Base-by-base conservation (phyloP, 2,888 invertebrate genomes). In the Bhutanitis thaidina region DNA sequence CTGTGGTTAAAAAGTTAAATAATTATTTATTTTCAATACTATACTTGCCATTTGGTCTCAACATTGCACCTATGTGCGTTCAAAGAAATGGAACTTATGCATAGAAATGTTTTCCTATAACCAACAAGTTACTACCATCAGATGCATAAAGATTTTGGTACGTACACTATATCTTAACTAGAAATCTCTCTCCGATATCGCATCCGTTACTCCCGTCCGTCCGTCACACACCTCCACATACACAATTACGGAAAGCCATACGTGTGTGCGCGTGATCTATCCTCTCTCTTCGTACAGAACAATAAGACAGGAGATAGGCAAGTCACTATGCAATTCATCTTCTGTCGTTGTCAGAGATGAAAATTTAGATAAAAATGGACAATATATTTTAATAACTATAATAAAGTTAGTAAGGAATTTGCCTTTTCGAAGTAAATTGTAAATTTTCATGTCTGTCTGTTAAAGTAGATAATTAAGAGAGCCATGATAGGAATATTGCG, bases 151-250 rank as follows among this genome's bases (percentile, higher is more conserved):
- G 35, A 20, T 20, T 52, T 43, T 39, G 32, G 44, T 46, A 40
- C 43, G 52, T 55, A 49, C 52, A 54, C 49, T 56, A 59, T 55
- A 52, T 52, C 36, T 52, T 47, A 29, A 46, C 47, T 53, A 54
- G 43, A 54, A 50, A 48, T 50, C 50, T 44, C 54, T 40, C 55
- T 51, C 53, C 52, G 49, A 52, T 38, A 43, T 52, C 41, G 46
- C 46, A 47, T 47, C 50, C 47, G 2, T 47, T 55, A 55, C 57
- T 49, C 52, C 52, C 52, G 39, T 41, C 39, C 50, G 51, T 57
- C 40, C 44, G 39, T 27, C 52, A 43, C 43, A 53, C 53, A 56
- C 54, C 40, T 39, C 37, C 56, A 52, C 37, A 45, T 43, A 49
- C 34, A 54, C 50, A 13, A 48, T 49, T 43, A 44, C 48, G 41